A percentile compares a stretch with the other conserved stretches of the same genome.
Evolutionary conservation across 2,888 invertebrate species (phyloP).

Genomic region (Aphodius sticticus): DNA sequence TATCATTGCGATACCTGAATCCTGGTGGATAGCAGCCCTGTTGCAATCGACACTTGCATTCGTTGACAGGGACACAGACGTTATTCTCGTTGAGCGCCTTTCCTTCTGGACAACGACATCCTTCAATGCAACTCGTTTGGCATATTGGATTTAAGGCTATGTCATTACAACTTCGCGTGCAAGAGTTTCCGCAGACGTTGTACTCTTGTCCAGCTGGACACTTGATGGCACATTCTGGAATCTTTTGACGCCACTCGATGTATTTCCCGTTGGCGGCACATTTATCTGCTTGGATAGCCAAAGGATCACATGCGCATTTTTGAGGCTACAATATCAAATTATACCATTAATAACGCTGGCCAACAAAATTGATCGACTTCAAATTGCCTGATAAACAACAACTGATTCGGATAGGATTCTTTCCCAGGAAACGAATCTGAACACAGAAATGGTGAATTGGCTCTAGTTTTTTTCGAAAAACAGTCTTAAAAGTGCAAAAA

Average conservation of each 20-base stretch:
- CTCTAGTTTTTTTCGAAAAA: too few relatives aligned
- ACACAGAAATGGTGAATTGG: too few relatives aligned
- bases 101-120: conserved; percentile 28
- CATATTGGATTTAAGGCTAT: conserved; percentile 22
- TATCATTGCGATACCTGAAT: conserved; percentile 5
- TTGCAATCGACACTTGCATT: conserved; percentile 24
- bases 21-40: conserved; percentile 21
- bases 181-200: conserved; percentile 19
- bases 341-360: too few relatives aligned
- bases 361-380: too few relatives aligned
- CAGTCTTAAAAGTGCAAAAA: too few relatives aligned
- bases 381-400: too few relatives aligned
- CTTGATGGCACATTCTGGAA: conserved; percentile 15
- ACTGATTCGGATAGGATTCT: too few relatives aligned
- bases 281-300: conserved; percentile 13
- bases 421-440: too few relatives aligned
- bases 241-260: conserved; percentile 25
- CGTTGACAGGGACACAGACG: conserved; percentile 16
- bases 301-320: conserved; percentile 20
- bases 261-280: conserved; percentile 21
- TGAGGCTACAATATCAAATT: conserved; percentile 50
- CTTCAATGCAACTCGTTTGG: conserved; percentile 20
- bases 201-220: conserved; percentile 28
- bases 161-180: conserved; percentile 28
- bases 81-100: conserved; percentile 22